Percentiles rank a stretch among this genome's conserved stretches.
phyloP scores from a whole-genome alignment of 2,113 vertebrate genomes.

The Hepsetus odoe region DNA sequence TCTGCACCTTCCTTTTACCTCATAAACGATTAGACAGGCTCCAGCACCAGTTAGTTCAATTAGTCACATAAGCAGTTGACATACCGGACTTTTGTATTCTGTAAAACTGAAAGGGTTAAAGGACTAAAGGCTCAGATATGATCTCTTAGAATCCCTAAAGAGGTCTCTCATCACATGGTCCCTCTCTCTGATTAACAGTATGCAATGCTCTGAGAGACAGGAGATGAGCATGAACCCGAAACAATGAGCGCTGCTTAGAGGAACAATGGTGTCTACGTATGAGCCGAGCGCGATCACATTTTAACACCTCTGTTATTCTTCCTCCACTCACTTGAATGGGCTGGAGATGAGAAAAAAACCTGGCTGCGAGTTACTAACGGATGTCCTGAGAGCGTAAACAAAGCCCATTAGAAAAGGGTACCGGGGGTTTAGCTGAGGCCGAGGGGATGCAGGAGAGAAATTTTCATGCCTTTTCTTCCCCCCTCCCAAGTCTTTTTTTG shows the following conservation, averaged over 20 bases:
- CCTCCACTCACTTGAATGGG: background rate
- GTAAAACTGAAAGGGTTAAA: no score
- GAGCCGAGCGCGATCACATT: slow-evolving; percentile 3
- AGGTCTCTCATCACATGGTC: background rate
- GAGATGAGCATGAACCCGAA: background rate
- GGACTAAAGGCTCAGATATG: background rate
- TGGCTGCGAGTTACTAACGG: slow-evolving; percentile 8
- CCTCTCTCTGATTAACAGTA: background rate
- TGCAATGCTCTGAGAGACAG: background rate
- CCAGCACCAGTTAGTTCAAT: no score
- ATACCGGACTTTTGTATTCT: no score
- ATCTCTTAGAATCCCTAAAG: background rate
- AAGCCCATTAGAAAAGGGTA: background rate
- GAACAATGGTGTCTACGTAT: slow-evolving; percentile 5
- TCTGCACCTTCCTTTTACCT: no score
- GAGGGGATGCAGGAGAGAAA: background rate
- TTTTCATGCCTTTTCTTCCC: background rate
- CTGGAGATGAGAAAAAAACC: background rate
- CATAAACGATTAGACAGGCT: no score
- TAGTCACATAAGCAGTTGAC: no score
- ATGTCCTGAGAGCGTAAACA: slow-evolving; percentile 22
- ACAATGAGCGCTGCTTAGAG: slow-evolving; percentile 8
- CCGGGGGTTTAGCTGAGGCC: background rate
- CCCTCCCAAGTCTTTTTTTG: background rate
- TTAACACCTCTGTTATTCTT: slow-evolving; percentile 23